Evolutionary conservation across 2,888 invertebrate species (phyloP), one percentile per base, ranked within the genome.

Genomic region (Drosophila ustulata): DNA sequence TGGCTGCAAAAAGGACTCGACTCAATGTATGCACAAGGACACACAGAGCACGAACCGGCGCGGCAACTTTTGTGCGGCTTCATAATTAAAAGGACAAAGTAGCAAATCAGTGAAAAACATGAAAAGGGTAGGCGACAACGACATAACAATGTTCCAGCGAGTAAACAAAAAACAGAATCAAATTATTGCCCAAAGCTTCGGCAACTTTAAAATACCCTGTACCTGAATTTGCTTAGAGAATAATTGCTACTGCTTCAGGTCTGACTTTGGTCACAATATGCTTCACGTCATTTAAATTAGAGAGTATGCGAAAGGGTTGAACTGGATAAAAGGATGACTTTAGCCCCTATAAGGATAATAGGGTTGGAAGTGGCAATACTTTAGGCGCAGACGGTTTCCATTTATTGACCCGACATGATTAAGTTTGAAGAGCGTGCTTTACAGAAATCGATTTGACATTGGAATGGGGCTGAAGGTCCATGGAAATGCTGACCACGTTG

Each of bases 11-110:
- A 59, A 39, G 64, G 64, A 62, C 18, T 67, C 46, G 64, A 62
- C 26, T 67, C 46, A 62, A 26, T 72, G 73, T 62, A 61, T 78
- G 64, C 56, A 56, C 37, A 57, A 57, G 57, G 57, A 47, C 34
- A 34, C 30, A 56, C 23, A n/a, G n/a, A 45, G 47, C n/a, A 47
- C 26, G 30, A 53, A 18, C 5, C 37, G 37, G 37, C n/a, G n/a
- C 32, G 50, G 41, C 52, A 75, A 78, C 71, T 82, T 71, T 72
- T 68, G 55, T 69, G 72, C 74, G 78, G 80, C 74, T 67, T 80
- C 80, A 83, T 83, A 83, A 83, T 88, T 88, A 83, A 83, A 88
- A 88, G 83, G 87, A 86, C 87, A 86, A 86, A 82, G 87, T 86
- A 73, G 72, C 89, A 86, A 88, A 86, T 88, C 87, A 80, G 80